phyloP scores from a whole-genome alignment of 2,797 vertebrate species.

The Arctocebus calabarensis region DNA sequence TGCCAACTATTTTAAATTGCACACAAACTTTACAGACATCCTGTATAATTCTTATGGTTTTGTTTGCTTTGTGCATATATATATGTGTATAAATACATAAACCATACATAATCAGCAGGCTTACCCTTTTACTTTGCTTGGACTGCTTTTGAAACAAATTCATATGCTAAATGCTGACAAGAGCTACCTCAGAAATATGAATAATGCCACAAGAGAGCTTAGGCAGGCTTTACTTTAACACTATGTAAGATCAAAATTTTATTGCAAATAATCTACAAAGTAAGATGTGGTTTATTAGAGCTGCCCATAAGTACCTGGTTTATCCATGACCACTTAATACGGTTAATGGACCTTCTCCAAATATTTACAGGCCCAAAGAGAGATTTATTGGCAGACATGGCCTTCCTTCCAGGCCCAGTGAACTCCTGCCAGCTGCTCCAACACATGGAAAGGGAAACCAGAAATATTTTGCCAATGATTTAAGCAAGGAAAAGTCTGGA shows the following conservation, averaged over 20 bases:
- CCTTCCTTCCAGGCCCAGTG: constrained; percentile 4
- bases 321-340: constrained; percentile 38
- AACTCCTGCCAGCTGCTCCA: constrained; percentile 52
- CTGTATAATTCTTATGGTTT: not conserved
- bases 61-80: not conserved
- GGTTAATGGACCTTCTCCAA: constrained; percentile 45
- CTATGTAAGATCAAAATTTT: constrained; percentile 55
- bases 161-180: constrained; percentile 32
- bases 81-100: not conserved
- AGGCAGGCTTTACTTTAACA: constrained; percentile 44
- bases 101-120: not conserved
- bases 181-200: not conserved
- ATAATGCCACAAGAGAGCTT: constrained; percentile 29
- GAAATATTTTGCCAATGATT: constrained; percentile 39
- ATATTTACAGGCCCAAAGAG: constrained; percentile 62
- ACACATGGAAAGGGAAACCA: constrained; percentile 21
- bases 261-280: constrained; percentile 58
- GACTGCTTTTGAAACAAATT: constrained; percentile 53
- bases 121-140: constrained; percentile 38
- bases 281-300: constrained; percentile 2
- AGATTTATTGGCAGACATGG: constrained; percentile 51
- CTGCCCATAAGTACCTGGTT: constrained; percentile 28
- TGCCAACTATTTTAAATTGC: too few relatives aligned
- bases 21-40: too few relatives aligned
- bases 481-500: constrained; percentile 5